Evolutionary conservation across 2,888 invertebrate species (phyloP).

Genomic region (Drosophila atroscutellata): DNA sequence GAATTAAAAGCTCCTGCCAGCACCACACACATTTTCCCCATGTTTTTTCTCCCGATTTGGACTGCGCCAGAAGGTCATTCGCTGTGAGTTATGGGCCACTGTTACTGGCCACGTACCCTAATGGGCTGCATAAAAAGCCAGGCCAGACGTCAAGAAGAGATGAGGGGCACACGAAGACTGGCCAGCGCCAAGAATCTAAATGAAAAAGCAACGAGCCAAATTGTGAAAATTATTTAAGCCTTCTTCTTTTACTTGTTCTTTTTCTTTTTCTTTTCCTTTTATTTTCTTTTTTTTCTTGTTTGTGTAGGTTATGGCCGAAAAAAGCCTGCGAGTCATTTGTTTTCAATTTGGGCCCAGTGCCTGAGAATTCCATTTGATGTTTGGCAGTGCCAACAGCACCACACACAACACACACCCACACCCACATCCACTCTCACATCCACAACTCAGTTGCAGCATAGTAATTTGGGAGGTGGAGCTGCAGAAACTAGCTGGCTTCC

Average conservation of each 20-base stretch:
- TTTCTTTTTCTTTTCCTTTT: conserved; percentile 15
- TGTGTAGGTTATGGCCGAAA: conserved; percentile 5
- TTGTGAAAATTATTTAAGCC: conserved; percentile 51
- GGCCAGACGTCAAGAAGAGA: background rate
- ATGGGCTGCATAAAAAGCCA: conserved; percentile 63
- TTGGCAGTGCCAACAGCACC: conserved; percentile 35
- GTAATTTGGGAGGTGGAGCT: background rate
- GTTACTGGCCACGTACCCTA: conserved; percentile 67
- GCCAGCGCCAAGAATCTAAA: conserved; percentile 58
- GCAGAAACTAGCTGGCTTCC: conserved; percentile 50
- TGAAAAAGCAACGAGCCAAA: conserved; percentile 65
- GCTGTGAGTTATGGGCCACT: conserved; percentile 69
- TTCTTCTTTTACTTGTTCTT: conserved; percentile 8
- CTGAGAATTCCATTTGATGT: conserved; percentile 67
- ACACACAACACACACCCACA: conserved; percentile 15
- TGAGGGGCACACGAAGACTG: conserved; percentile 9
- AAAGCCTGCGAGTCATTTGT: conserved; percentile 75
- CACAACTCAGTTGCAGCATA: conserved; percentile 20
- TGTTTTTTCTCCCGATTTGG: conserved; percentile 16
- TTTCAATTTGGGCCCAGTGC: conserved; percentile 74
- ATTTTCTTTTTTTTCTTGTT: background rate
- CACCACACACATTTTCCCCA: conserved; percentile 24
- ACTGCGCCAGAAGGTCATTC: conserved; percentile 69
- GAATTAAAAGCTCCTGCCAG: conserved; percentile 74
- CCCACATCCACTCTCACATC: background rate